Percentiles rank a stretch among this genome's conserved stretches.
These are phyloP conservation scores for Uropetala carovei DNA, from an alignment of 2,888 invertebrate genomes.

Conservation along the genomic window DNA sequence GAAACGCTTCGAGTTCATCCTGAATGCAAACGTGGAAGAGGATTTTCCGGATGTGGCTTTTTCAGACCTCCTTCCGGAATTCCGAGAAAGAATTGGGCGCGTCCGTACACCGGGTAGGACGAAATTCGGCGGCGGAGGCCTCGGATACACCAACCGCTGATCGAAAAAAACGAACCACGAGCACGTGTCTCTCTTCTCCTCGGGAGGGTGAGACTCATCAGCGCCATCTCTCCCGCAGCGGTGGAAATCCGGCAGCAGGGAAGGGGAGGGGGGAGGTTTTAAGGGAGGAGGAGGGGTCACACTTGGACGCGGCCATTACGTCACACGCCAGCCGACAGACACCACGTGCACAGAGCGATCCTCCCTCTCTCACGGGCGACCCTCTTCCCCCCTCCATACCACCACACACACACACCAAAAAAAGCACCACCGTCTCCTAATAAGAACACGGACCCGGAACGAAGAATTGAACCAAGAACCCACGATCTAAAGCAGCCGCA, in stretches of 20 bases:
- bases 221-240: constrained; percentile 41
- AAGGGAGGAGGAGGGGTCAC: not conserved
- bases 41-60: too few species aligned
- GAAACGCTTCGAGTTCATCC: too few species aligned
- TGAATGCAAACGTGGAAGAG: too few species aligned
- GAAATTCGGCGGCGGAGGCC: too few species aligned
- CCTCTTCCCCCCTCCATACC: constrained; percentile 30
- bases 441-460: constrained; percentile 33
- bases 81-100: too few species aligned
- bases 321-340: constrained; percentile 56
- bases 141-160: not conserved
- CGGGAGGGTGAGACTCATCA: not conserved
- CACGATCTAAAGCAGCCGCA: not conserved
- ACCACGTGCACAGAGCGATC: not conserved
- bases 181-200: not conserved
- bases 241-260: not conserved
- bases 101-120: too few species aligned
- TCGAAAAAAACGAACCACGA: not conserved
- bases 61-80: too few species aligned
- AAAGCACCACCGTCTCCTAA: constrained; percentile 31
- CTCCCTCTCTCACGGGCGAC: not conserved
- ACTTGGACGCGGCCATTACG: constrained; percentile 48
- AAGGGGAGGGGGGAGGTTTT: too few species aligned
- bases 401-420: constrained; percentile 20
- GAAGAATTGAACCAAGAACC: not conserved